Base-by-base conservation (phyloP, 2,888 invertebrate species). In the Limnephilus marmoratus region DNA sequence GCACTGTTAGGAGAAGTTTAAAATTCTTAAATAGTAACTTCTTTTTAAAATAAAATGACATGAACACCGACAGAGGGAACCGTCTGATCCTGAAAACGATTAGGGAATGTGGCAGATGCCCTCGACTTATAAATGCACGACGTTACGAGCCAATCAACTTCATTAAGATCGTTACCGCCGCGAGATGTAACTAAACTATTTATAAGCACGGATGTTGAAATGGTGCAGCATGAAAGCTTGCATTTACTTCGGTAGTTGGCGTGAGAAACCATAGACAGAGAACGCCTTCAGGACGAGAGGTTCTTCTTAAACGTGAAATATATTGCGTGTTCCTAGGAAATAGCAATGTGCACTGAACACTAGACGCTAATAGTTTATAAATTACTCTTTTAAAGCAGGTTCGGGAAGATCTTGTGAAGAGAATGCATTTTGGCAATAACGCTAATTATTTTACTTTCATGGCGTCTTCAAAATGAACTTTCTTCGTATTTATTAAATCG, bases 311-410 rank as follows among this genome's bases (percentile, higher is more conserved):
- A 5, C 18, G 18, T 68, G 24, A 7, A 68, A 68, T 18, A 68
- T 68, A 5, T 24, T 18, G 68, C 68, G 18, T 68, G 18, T 24
- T 68, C 68, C 68, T 68, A 18, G 68, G 7, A 68, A 5, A 37
- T 5, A 34, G 85, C 80, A 41, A 31, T 49, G 49, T 80, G 85
- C 34, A 83, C 34, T 83, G 41, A 34, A 11, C 85, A 80, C 53
- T 49, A 37, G 45, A 68, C 49, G 37, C 45, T 24, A 90, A 80
- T 85, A 29, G 49, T 68, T 91, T 86, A 45, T 86, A 91, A 91
- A 91, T 91, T 45, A 87, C 81, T 86, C 91, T 49, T 81, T 91
- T 87, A 91, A 85, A 15, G 53, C 12, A 24, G 45, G 5, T 5
- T 45, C n/a, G 24, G 45, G 12, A 41, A 45, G 41, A 24, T 85